Evolutionary conservation across 2,113 vertebrate genomes (phyloP), one percentile per base, ranked within the genome.

Genomic region (Corynorhinus townsendii): DNA sequence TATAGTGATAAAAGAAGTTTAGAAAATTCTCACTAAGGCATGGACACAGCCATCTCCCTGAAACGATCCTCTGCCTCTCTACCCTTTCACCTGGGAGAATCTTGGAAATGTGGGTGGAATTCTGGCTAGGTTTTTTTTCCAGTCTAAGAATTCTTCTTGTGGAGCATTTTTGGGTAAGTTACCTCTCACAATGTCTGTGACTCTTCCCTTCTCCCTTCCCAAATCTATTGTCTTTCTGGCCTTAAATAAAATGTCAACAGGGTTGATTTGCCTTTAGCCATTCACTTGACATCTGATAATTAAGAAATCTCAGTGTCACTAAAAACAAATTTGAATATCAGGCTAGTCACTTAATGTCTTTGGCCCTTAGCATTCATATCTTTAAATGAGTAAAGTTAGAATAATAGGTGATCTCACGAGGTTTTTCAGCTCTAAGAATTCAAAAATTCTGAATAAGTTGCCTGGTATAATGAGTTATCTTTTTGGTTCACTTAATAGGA

Each of bases 371-470:
- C n/a, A 11, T 56, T 87, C 35, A 87, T n/a, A 75, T 75, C 19
- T 81, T 82, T 91, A 75, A 91, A 56, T 91, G 28, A 72, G 35
- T 91, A 45, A 17, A 17, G 22, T 62, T 43, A 66, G 38, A 81
- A 22, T 64, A 35, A 38, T 68, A 45, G 45, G 54, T 91, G 52
- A 35, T 87, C 28, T 52, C 40, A 35, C 28, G 3, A 26, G 24
- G 75, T 26, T 92, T 91, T 95, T 89, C 86, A 86, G 43, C 47
- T 86, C 54, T 73, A 80, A 80, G 43, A 80, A 94, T 68, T 69
- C 17, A 86, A 64, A 17, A 87, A 9, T 75, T 86, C 33, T 72
- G 80, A 94, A 82, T 69, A 83, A 86, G 81, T 68, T 40, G 26
- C 33, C 19, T 92, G 66, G n/a, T 49, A 73, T 94, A 85, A 54